Base-by-base conservation (phyloP, 2,113 vertebrate genomes). In the Trichomycterus rosablanca region DNA sequence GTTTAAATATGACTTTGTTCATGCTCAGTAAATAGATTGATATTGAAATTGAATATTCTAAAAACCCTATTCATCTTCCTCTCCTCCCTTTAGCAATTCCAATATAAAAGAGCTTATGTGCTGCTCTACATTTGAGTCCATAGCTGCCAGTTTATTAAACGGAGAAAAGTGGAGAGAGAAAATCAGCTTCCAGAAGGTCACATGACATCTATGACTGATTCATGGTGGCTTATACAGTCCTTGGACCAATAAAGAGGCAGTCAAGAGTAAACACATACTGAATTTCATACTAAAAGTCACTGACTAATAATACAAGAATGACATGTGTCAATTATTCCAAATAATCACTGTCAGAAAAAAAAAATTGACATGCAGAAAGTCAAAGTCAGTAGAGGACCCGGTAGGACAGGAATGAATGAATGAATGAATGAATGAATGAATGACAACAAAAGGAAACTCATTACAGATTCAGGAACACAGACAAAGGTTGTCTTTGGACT, bases 121-220 rank as follows among this genome's bases (percentile, higher is more conserved):
- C 76, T 71, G 67, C 71, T 67, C 79, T 75, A 66, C 72, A 76
- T 75, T 63, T 37, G 50, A 76, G 81, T 82, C 71, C 81, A 82
- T 83, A 79, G 78, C 67, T 75, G 61, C 75, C 70, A 53, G 77
- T 70, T 79, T 83, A 85, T 84, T 79, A 80, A 83, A 83, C 77
- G 69, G 66, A 74, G 77, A 77, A 81, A 83, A 81, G 57, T 77
- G 77, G 76, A 76, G 74, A 78, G 76, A 80, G 79, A 80, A 83
- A 78, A 86, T 80, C 75, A 80, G 71, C 18, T 23, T 57, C 74
- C 76, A 74, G 78, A 84, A 85, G 80, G 81, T 80, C 76, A 64
- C 72, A 32, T 59, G 72, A 74, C 74, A 68, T 69, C 64, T 70
- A 66, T 63, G 71, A 67, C 74, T 83, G 78, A 84, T 80, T 85